Evolutionary conservation across 2,888 invertebrate species (phyloP), one percentile per base, ranked within the genome.

Genomic region (Seladonia tumulorum): DNA sequence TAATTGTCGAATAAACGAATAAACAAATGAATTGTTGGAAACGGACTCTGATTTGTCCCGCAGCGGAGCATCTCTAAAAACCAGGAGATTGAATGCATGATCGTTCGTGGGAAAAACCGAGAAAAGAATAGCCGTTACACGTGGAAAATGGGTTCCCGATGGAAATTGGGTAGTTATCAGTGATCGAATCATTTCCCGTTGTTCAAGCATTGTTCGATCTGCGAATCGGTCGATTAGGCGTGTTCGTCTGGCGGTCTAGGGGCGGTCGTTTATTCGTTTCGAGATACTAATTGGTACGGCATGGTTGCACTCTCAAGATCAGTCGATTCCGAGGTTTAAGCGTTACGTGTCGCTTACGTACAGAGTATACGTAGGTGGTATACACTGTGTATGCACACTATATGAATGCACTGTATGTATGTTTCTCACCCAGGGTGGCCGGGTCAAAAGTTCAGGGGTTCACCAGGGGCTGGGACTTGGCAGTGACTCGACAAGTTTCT

Each of bases 371-470:
- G n/a, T 57, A 7, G 22, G 4, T 57, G 1, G 35, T 35, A 35
- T 35, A 57, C 57, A 12, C 57, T 25, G 35, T 29, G 39, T 68
- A 53, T 39, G 45, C 14, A 45, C 45, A 35, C 39, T 70, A 39
- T 70, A 25, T 68, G 57, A 57, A 57, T 16, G 2, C 63, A 29
- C 25, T 29, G 63, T 16, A 42, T 25, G 71, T 47, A 45, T 76
- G 72, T 45, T 76, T 68, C 71, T 83, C 66, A 57, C 57, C 57
- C 78, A 45, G 76, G 83, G 60, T 70, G 39, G 73, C 45, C 79
- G 73, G 85, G 85, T 85, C 85, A 85, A 85, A 85, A 85, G 85
- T 85, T 85, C 85, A 85, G 73, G 42, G 84, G 84, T 85, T 85
- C 84, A 83, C 84, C 73, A 39, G 79, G 57, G 66, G 70, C n/a